These are phyloP conservation scores for Pseudoatta argentina DNA, from an alignment of 1,140 invertebrate species.

Conservation along the genomic window DNA sequence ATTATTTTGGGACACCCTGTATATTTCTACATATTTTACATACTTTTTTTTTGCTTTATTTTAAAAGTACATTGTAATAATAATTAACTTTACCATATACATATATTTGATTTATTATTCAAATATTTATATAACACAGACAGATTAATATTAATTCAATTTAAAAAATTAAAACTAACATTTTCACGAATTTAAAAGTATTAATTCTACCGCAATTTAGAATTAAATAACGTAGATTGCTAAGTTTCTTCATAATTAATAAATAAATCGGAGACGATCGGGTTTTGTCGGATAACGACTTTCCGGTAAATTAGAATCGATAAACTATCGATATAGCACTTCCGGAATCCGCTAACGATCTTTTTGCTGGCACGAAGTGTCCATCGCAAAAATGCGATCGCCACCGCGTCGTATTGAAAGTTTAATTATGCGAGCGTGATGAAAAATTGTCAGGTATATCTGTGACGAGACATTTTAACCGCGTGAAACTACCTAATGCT, in stretches of 20 bases:
- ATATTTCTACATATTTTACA: neutral
- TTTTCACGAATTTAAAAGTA: conserved; percentile 5
- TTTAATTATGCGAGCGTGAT: conserved; percentile 62
- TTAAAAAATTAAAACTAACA: neutral
- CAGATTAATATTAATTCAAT: conserved; percentile 7
- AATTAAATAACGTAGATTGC: conserved; percentile 1
- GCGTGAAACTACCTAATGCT: conserved; percentile 21
- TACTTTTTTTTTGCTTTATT: neutral
- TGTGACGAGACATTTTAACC: conserved; percentile 1
- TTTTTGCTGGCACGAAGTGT: conserved; percentile 55
- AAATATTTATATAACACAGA: neutral
- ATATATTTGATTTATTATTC: conserved; percentile 10
- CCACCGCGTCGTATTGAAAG: conserved; percentile 56
- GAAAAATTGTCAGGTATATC: conserved; percentile 48
- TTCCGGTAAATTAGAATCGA: conserved; percentile 68
- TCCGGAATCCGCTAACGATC: conserved; percentile 61
- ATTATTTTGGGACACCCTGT: no score
- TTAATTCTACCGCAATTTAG: neutral
- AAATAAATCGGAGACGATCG: conserved; percentile 40
- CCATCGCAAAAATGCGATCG: conserved; percentile 53
- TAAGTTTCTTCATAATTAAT: conserved; percentile 34
- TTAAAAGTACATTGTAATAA: neutral
- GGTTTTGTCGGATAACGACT: conserved; percentile 62
- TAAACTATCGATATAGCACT: conserved; percentile 64
- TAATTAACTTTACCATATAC: neutral